Base-by-base conservation (phyloP, 1,140 invertebrate species). In the Scaptomyza montana region DNA sequence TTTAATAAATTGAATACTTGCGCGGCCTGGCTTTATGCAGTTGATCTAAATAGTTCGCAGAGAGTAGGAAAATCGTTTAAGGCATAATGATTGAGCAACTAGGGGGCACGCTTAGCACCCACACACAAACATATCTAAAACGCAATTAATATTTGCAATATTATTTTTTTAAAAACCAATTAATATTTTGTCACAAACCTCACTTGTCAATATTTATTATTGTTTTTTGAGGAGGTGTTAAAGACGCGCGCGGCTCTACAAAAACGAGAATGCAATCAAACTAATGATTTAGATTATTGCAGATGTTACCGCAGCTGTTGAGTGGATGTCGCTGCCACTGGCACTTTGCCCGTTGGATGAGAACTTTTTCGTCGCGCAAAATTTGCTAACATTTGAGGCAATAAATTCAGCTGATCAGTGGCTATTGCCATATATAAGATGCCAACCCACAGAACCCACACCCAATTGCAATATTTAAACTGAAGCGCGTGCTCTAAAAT, bases 311-410 rank as follows among this genome's bases (percentile, higher is more conserved):
- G 56, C 12, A 55, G 43, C 19, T 12, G 16, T 33, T 30, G 30
- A 63, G 51, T 30, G 66, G 33, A 28, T 63, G 56, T 30, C 66
- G 33, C 36, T 69, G 56, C 43, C 56, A 36, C 68, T 75, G 76
- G 68, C 80, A 78, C 33, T 36, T 55, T 84, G 80, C 78, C 78
- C 72, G 63, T 63, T 39, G 67, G 13, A 78, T 79, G 80, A 84
- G 72, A 84, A 78, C 78, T 78, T 82, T 78, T 74, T 74, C 33
- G 80, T 72, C 75, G 53, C 63, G 61, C 45, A 66, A 80, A 74
- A 60, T 33, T 69, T 59, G 66, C 50, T 47, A 66, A 73, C 78
- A 77, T 69, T 77, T 62, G 61, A 43, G 69, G 61, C 72, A 61
- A 82, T 78, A 78, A 78, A 77, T 73, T 41, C 33, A 66, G 19